Conservation (phyloP, 2,797 vertebrate genomes). For the Melanotaenia parkinsoni region DNA sequence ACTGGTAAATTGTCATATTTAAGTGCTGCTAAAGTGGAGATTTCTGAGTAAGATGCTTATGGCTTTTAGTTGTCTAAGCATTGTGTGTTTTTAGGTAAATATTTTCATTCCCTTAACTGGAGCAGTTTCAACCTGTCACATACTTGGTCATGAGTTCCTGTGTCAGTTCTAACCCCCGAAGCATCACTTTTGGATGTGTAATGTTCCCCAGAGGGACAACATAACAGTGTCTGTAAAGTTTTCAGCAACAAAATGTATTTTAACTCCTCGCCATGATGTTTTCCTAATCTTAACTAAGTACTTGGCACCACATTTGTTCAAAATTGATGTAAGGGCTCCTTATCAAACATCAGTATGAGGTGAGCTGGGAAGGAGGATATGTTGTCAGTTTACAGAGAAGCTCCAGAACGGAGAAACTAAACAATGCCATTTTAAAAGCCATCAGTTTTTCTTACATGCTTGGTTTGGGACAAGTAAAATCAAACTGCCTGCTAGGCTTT, state of each 20-base stretch:
- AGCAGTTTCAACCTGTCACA: too few species aligned
- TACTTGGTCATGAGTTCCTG: background rate
- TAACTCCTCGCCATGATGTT: background rate
- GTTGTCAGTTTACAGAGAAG: background rate
- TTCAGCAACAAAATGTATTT: background rate
- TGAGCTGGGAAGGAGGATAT: background rate
- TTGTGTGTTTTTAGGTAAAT: background rate
- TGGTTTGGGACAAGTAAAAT: background rate
- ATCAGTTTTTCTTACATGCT: background rate
- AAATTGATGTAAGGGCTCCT: background rate
- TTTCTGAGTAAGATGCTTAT: background rate
- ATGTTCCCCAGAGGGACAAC: too few species aligned
- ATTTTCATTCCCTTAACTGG: too few species aligned
- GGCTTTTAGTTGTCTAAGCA: too few species aligned
- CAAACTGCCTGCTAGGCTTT: background rate
- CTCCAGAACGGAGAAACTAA: background rate
- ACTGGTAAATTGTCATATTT: background rate
- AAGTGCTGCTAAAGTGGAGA: background rate
- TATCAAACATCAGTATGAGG: background rate
- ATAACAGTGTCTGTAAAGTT: background rate
- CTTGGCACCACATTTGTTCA: background rate
- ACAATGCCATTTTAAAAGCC: background rate
- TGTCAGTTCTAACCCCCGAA: background rate
- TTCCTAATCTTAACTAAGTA: background rate
- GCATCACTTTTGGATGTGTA: too few species aligned